Evolutionary conservation across 1,140 invertebrate species (phyloP).

Genomic region (Hirudo medicinalis): DNA sequence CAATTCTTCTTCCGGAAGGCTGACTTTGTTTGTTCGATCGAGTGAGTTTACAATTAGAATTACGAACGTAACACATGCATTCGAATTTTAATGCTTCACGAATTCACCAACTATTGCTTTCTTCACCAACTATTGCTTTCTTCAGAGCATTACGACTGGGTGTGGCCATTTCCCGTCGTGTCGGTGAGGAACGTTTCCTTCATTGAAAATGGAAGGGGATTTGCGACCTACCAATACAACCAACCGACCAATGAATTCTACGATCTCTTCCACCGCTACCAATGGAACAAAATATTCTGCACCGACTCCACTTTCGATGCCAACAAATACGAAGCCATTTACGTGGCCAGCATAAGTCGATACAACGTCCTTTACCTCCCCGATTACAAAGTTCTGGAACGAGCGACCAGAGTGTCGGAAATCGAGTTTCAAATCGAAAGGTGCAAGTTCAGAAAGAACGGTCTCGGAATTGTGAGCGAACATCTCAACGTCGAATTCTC

Average conservation of each 20-base stretch:
- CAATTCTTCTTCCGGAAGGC: slow-evolving; percentile 32
- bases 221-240: slow-evolving; percentile 77
- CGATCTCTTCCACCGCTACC: slow-evolving; percentile 35
- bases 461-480: slow-evolving; percentile 34
- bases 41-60: slow-evolving; percentile 26
- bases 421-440: slow-evolving; percentile 34
- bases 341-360: slow-evolving; percentile 38
- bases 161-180: slow-evolving; percentile 26
- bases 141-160: slow-evolving; percentile 20
- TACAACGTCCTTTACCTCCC: slow-evolving; percentile 37
- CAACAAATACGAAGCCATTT: slow-evolving; percentile 33
- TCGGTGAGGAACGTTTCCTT: slow-evolving; percentile 44
- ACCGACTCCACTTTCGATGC: slow-evolving; percentile 21
- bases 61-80: background rate
- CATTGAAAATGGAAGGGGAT: slow-evolving; percentile 62
- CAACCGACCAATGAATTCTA: slow-evolving; percentile 36
- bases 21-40: slow-evolving; percentile 34
- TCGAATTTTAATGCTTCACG: background rate
- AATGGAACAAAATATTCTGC: slow-evolving; percentile 29
- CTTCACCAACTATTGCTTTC: background rate
- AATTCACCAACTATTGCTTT: background rate
- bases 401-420: slow-evolving; percentile 38
- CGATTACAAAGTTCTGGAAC: slow-evolving; percentile 37
- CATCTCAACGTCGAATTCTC: slow-evolving; percentile 41
- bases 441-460: slow-evolving; percentile 31